These are phyloP conservation scores for Marmota monax DNA, from an alignment of 2,113 vertebrate species.

Conservation along the genomic window DNA sequence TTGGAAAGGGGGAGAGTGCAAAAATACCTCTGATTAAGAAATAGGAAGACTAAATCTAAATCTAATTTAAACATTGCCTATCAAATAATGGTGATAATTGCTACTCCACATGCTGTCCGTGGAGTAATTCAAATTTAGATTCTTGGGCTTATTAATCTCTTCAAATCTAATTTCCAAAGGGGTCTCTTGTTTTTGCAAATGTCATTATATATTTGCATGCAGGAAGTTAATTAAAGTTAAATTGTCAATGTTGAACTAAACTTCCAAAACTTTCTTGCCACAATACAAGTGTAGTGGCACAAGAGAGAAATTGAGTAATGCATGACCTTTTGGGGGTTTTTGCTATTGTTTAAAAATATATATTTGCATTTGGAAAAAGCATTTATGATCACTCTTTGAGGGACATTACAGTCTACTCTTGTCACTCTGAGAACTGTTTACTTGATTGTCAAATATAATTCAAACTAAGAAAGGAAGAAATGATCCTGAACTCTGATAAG, in stretches of 20 bases:
- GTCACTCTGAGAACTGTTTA: conserved; percentile 75
- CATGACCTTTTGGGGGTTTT: background rate
- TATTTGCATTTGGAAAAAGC: conserved; percentile 13
- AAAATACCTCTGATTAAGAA: background rate
- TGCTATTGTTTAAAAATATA: background rate
- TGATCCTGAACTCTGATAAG: conserved; percentile 64
- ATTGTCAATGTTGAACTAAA: conserved; percentile 14
- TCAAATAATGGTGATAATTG: background rate
- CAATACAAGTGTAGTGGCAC: background rate
- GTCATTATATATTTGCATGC: conserved; percentile 31
- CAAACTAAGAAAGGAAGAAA: conserved; percentile 78
- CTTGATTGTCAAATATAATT: conserved; percentile 81
- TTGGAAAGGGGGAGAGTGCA: background rate
- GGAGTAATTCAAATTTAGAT: conserved; percentile 49
- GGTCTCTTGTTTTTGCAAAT: conserved; percentile 47
- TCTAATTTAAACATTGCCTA: background rate
- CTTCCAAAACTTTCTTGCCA: background rate
- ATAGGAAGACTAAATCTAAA: conserved; percentile 33
- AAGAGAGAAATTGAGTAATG: background rate
- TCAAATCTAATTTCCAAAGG: conserved; percentile 52
- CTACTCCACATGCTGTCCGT: background rate
- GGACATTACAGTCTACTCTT: conserved; percentile 60
- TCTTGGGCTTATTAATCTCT: conserved; percentile 38
- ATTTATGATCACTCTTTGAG: conserved; percentile 48
- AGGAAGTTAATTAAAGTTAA: conserved; percentile 56